phyloP scores from a whole-genome alignment of 1,140 invertebrate species.

The Ceratosolen fusciceps region DNA sequence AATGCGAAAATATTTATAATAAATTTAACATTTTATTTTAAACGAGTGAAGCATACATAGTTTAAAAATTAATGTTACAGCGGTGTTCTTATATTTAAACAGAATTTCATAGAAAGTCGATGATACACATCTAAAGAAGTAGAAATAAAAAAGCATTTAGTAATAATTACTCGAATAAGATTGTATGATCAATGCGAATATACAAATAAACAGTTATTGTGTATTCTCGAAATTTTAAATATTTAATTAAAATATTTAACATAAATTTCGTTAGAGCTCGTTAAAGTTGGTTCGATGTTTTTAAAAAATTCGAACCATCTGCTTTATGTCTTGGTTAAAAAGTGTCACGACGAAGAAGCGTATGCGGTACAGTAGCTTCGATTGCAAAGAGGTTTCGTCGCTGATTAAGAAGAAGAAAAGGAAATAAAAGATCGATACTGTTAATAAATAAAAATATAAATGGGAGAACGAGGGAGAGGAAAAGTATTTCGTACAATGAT shows the following conservation, averaged over 20 bases:
- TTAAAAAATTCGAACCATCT: too few species aligned
- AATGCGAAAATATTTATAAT: conserved; percentile 40
- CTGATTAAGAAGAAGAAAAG: too few species aligned
- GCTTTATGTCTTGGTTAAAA: too few species aligned
- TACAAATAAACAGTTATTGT: neutral
- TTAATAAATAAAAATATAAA: too few species aligned
- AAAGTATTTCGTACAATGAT: too few species aligned
- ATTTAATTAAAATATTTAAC: neutral
- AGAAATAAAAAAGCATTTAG: neutral
- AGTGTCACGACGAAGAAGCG: too few species aligned
- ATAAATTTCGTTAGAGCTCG: too few species aligned
- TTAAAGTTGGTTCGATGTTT: too few species aligned
- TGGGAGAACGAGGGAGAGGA: too few species aligned
- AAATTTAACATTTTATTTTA: conserved; percentile 66
- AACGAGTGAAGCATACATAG: conserved; percentile 65
- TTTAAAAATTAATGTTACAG: conserved; percentile 65
- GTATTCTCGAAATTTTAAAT: neutral
- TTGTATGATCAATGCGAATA: conserved; percentile 40
- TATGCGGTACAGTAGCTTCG: too few species aligned
- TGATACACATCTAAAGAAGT: conserved; percentile 47
- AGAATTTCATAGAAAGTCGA: conserved; percentile 43
- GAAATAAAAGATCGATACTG: too few species aligned
- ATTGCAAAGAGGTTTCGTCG: too few species aligned
- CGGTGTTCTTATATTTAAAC: conserved; percentile 54
- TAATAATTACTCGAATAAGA: conserved; percentile 49